Percentiles rank a stretch among this genome's conserved stretches.
These are phyloP conservation scores for Drosophila arizonae DNA, from an alignment of 1,140 invertebrate species.

Conservation along the genomic window DNA sequence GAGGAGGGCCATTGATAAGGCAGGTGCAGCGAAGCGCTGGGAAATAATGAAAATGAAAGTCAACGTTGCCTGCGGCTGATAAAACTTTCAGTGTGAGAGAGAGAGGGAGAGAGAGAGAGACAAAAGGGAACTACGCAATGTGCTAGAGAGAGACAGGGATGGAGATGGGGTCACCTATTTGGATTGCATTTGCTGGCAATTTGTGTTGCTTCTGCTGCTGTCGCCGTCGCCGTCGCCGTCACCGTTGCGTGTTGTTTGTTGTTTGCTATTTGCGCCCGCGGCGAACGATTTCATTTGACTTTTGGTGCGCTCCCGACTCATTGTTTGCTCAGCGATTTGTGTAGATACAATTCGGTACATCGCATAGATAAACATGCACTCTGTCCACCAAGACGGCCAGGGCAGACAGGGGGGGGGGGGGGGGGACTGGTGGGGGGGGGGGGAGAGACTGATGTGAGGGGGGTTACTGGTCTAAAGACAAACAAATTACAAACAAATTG, in stretches of 20 bases:
- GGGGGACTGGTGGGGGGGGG: neutral
- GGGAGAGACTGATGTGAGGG: neutral
- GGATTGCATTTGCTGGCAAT: conserved; percentile 49
- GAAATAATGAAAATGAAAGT: conserved; percentile 44
- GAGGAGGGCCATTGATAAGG: conserved; percentile 26
- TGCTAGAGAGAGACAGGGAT: neutral
- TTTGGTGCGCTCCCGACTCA: conserved; percentile 27
- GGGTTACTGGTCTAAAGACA: conserved; percentile 38
- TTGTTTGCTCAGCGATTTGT: conserved; percentile 62
- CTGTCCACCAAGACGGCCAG: too few relatives aligned
- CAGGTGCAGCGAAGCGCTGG: conserved; percentile 33
- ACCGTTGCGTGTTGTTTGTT: conserved; percentile 36
- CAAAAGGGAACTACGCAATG: neutral
- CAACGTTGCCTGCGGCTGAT: conserved; percentile 35
- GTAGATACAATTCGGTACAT: conserved; percentile 46
- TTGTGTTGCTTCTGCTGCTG: conserved; percentile 27
- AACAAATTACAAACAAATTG: conserved; percentile 81
- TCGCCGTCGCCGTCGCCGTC: conserved; percentile 23
- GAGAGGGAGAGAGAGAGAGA: neutral
- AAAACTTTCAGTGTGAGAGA: conserved; percentile 27
- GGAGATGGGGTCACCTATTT: conserved; percentile 10
- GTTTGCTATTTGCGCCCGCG: conserved; percentile 55
- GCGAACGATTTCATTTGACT: conserved; percentile 59
- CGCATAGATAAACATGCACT: conserved; percentile 45
- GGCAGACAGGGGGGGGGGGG: neutral